A percentile compares a stretch with the other conserved stretches of the same genome.
phyloP scores from a whole-genome alignment of 2,888 invertebrate genomes.

The Orthonevra nobilis region DNA sequence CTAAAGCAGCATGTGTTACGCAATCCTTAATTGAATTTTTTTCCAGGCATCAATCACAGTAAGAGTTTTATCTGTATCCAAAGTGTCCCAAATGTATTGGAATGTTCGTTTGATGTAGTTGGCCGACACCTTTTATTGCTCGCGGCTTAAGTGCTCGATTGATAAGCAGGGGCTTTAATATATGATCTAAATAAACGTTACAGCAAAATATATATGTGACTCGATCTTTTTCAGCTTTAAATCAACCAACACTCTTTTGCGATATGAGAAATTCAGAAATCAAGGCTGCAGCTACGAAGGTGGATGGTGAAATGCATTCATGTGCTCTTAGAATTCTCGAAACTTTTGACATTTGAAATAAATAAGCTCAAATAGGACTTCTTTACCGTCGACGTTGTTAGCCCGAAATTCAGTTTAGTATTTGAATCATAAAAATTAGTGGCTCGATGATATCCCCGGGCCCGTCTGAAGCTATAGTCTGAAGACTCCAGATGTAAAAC shows the following conservation, averaged over 20 bases:
- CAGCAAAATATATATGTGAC: conserved; percentile 73
- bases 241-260: conserved; percentile 51
- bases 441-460: conserved; percentile 8
- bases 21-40: conserved; percentile 72
- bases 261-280: too few species aligned
- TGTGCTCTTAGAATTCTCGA: too few species aligned
- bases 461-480: conserved; percentile 4
- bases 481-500: conserved; percentile 23
- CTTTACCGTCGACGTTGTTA: neutral
- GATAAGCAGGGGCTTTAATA: conserved; percentile 73
- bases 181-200: conserved; percentile 67
- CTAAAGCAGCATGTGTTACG: conserved; percentile 62
- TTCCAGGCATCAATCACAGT: conserved; percentile 71
- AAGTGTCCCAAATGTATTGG: conserved; percentile 47
- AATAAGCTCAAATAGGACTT: neutral
- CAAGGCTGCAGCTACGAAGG: too few species aligned
- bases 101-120: conserved; percentile 57
- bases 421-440: too few species aligned
- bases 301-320: too few species aligned
- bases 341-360: too few species aligned
- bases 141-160: too few species aligned
- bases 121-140: conserved; percentile 52
- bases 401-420: neutral
- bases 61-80: conserved; percentile 44
- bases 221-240: conserved; percentile 71